Conservation (phyloP, 2,797 vertebrate species). For the Aotus griseimembra region DNA sequence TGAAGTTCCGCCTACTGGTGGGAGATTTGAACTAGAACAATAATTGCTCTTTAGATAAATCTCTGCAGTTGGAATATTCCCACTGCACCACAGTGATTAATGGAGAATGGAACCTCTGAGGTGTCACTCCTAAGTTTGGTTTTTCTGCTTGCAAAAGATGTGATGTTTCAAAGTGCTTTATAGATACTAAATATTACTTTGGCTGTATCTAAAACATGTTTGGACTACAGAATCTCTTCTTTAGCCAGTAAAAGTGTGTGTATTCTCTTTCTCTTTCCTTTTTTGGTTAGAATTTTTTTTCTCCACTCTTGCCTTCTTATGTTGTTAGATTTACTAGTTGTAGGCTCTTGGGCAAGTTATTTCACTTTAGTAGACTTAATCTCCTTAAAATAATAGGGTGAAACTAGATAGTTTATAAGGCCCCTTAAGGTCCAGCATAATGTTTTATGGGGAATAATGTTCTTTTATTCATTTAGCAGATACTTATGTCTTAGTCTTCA, state of each 20-base stretch:
- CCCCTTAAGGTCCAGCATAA: background rate
- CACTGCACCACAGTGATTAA: background rate
- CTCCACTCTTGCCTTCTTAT: background rate
- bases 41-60: background rate
- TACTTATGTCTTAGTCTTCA: background rate
- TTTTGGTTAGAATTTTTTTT: background rate
- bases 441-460: background rate
- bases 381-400: background rate
- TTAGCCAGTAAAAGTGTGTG: background rate
- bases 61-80: background rate
- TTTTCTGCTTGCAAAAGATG: slow-evolving; percentile 2
- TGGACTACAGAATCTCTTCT: background rate
- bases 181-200: background rate
- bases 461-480: background rate
- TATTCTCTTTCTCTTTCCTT: too few species aligned
- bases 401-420: background rate
- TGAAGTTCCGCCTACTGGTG: background rate
- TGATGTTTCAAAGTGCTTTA: slow-evolving; percentile 10
- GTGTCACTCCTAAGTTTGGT: background rate
- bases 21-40: background rate
- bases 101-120: background rate
- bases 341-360: background rate
- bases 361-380: background rate
- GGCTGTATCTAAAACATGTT: background rate
- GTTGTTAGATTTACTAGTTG: background rate